Percentiles rank a stretch among this genome's conserved stretches.
Evolutionary conservation across 2,888 invertebrate genomes (phyloP).

Genomic region (Agrotis segetum): DNA sequence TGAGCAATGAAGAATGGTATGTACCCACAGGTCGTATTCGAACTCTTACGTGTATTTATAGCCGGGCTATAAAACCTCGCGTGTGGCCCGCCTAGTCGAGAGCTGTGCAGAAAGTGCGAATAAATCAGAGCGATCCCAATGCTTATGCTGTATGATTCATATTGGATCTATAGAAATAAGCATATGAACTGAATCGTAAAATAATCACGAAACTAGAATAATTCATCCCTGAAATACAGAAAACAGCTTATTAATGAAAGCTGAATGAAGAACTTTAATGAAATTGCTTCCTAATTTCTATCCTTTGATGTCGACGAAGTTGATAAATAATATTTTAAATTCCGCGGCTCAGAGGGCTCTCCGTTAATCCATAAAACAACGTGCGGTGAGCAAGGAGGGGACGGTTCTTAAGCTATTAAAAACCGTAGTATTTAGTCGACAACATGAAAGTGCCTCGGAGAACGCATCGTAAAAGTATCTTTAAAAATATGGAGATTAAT

Average conservation of each 20-base stretch:
- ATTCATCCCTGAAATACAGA: background rate
- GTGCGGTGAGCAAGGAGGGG: slow-evolving; percentile 18
- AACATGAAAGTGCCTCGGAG: slow-evolving; percentile 34
- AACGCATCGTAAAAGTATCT: slow-evolving; percentile 16
- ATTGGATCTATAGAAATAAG: background rate
- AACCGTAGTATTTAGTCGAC: slow-evolving; percentile 39
- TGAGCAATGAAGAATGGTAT: slow-evolving; percentile 25
- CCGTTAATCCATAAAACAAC: slow-evolving; percentile 43
- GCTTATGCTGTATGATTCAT: slow-evolving; percentile 8
- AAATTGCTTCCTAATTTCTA: slow-evolving; percentile 19
- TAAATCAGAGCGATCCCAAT: slow-evolving; percentile 39
- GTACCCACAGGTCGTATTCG: slow-evolving; percentile 19
- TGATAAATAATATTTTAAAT: slow-evolving; percentile 40
- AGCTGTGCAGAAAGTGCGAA: slow-evolving; percentile 32
- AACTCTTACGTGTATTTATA: slow-evolving; percentile 46
- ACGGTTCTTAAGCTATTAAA: slow-evolving; percentile 43
- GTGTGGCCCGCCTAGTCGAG: slow-evolving; percentile 46
- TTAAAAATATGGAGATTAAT: background rate
- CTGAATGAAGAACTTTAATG: background rate
- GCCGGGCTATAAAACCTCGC: slow-evolving; percentile 42
- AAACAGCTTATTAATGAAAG: background rate
- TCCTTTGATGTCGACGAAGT: slow-evolving; percentile 15
- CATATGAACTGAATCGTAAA: background rate
- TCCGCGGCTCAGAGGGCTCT: slow-evolving; percentile 28
- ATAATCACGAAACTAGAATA: background rate